Percentiles rank a stretch among this genome's conserved stretches.
These are phyloP conservation scores for Drosophila gunungcola DNA, from an alignment of 1,140 invertebrate species.

Conservation along the genomic window DNA sequence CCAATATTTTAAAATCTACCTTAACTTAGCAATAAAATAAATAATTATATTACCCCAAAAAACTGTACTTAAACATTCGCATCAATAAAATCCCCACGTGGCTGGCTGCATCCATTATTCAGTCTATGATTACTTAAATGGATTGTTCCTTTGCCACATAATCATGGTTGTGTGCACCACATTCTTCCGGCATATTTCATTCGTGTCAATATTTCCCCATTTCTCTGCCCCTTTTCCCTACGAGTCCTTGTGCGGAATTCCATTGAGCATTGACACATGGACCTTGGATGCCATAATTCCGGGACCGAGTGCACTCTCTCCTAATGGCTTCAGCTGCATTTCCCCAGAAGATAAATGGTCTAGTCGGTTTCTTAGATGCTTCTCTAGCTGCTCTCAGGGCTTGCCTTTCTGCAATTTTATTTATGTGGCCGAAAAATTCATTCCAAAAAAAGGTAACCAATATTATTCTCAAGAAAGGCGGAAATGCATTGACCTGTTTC, in stretches of 20 bases:
- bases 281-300: slow-evolving; percentile 56
- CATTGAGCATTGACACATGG: slow-evolving; percentile 51
- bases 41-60: neutral
- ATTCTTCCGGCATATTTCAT: slow-evolving; percentile 40
- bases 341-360: slow-evolving; percentile 57
- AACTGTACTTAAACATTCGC: neutral
- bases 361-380: slow-evolving; percentile 18
- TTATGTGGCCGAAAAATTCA: slow-evolving; percentile 58
- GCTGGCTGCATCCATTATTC: slow-evolving; percentile 38
- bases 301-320: slow-evolving; percentile 31
- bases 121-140: slow-evolving; percentile 44
- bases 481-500: slow-evolving; percentile 46
- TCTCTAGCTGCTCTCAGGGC: slow-evolving; percentile 3
- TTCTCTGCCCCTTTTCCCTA: neutral
- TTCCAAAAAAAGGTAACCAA: slow-evolving; percentile 1
- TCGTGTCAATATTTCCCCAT: slow-evolving; percentile 12
- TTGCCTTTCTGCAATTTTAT: slow-evolving; percentile 27
- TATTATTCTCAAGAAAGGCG: slow-evolving; percentile 2
- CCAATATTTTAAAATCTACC: neutral
- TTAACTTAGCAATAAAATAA: neutral
- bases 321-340: slow-evolving; percentile 48
- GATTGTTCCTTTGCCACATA: slow-evolving; percentile 42
- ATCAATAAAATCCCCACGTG: slow-evolving; percentile 12
- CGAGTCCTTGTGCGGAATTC: slow-evolving; percentile 22
- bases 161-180: slow-evolving; percentile 29